phyloP scores from a whole-genome alignment of 2,113 vertebrate genomes.

The Otus sunia region DNA sequence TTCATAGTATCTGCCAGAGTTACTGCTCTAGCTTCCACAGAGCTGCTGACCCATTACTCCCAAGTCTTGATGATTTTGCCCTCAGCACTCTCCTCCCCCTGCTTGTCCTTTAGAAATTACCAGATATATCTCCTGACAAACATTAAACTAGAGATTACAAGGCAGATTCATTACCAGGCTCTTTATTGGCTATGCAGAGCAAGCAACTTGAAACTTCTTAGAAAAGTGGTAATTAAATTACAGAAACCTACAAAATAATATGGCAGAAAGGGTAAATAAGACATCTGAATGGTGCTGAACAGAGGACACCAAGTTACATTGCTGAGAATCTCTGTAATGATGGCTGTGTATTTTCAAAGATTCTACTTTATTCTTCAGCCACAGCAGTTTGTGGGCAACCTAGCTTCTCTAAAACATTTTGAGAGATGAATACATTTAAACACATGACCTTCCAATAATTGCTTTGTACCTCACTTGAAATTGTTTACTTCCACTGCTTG shows the following conservation, averaged over 20 bases:
- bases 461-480: neutral
- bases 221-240: neutral
- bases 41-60: neutral
- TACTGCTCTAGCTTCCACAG: neutral
- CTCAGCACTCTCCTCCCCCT: neutral
- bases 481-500: conserved; percentile 23
- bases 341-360: neutral
- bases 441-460: neutral
- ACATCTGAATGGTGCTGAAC: neutral
- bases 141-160: neutral
- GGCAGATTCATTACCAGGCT: neutral
- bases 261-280: neutral
- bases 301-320: neutral
- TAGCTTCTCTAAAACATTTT: neutral
- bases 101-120: neutral
- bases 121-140: neutral
- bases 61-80: neutral
- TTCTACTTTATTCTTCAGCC: neutral
- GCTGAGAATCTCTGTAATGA: neutral
- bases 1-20: neutral
- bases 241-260: neutral
- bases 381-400: neutral
- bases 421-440: neutral
- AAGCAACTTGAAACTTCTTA: neutral
- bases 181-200: neutral